Percentiles rank a stretch among this genome's conserved stretches.
These are phyloP conservation scores for Gobio occitaniae DNA, from an alignment of 2,797 vertebrate species.

Conservation along the genomic window DNA sequence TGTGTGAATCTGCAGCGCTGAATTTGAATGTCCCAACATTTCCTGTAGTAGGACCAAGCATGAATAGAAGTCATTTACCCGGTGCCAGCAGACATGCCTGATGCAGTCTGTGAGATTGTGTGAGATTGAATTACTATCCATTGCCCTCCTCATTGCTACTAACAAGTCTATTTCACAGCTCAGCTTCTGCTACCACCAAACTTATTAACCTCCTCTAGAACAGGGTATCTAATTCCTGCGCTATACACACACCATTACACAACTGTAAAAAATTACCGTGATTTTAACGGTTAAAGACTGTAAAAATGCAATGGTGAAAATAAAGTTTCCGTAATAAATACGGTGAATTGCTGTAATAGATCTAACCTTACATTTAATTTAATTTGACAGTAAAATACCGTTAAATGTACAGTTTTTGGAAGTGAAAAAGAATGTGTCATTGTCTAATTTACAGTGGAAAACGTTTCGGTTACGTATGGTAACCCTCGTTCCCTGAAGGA, in stretches of 20 bases:
- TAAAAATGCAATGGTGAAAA: too few relatives aligned
- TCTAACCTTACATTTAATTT: too few relatives aligned
- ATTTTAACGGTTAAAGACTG: too few relatives aligned
- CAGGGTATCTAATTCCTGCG: constrained; percentile 33
- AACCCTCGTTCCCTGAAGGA: too few relatives aligned
- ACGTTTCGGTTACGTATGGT: too few relatives aligned
- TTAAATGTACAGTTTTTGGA: too few relatives aligned
- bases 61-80: constrained; percentile 51
- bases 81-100: constrained; percentile 55
- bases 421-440: too few relatives aligned
- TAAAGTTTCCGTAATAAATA: too few relatives aligned
- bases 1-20: neutral
- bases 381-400: too few relatives aligned
- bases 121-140: constrained; percentile 64
- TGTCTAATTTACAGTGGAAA: too few relatives aligned
- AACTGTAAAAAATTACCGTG: neutral
- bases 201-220: constrained; percentile 57
- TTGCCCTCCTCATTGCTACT: constrained; percentile 57
- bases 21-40: constrained; percentile 37
- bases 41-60: constrained; percentile 18
- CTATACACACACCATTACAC: neutral
- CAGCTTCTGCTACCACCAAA: constrained; percentile 49
- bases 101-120: constrained; percentile 52
- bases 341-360: too few relatives aligned
- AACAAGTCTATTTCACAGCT: constrained; percentile 64